These are phyloP conservation scores for Lophotis ruficrista DNA, from an alignment of 2,113 vertebrate species.

Conservation along the genomic window DNA sequence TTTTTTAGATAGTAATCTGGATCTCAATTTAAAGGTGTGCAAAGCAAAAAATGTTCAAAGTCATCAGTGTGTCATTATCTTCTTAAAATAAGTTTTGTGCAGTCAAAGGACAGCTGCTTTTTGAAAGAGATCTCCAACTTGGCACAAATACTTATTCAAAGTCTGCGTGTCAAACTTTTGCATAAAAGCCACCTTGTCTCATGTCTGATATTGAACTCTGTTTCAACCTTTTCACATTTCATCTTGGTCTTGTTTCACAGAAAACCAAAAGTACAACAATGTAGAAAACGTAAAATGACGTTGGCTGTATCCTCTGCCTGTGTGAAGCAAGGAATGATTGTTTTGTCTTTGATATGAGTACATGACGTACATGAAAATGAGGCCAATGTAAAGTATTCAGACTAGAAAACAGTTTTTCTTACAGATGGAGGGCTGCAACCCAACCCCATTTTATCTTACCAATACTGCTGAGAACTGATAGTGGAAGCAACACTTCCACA, in stretches of 20 bases:
- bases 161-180: background rate
- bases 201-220: background rate
- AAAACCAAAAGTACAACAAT: background rate
- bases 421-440: background rate
- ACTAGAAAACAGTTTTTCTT: background rate
- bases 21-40: background rate
- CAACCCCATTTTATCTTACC: background rate
- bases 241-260: background rate
- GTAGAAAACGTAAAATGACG: background rate
- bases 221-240: background rate
- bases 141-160: background rate
- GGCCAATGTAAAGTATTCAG: background rate
- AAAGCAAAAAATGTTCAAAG: background rate
- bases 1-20: background rate
- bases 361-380: background rate
- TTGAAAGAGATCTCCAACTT: background rate
- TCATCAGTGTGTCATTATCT: background rate
- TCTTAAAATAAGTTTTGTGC: background rate
- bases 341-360: background rate
- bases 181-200: background rate
- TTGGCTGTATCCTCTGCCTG: background rate
- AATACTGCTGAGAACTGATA: background rate
- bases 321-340: background rate
- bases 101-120: background rate
- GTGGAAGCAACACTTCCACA: background rate